Base-by-base conservation (phyloP, 2,113 vertebrate genomes). In the Crotophaga sulcirostris region DNA sequence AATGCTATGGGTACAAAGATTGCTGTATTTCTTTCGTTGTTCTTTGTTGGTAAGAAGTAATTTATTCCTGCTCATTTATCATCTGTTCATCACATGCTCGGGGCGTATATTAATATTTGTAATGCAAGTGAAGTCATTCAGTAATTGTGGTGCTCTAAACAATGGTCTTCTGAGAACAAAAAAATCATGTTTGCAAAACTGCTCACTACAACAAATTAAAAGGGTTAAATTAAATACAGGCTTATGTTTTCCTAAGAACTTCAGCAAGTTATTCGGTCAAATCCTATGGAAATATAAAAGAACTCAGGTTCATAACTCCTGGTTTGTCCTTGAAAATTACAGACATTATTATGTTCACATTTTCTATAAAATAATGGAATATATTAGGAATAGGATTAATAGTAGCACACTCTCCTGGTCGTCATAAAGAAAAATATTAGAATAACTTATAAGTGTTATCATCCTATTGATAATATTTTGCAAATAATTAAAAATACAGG, bases 41-140 rank as follows among this genome's bases (percentile, higher is more conserved):
- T 93, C 55, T 95, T 77, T 54, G 82, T 17, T 96, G 83, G 49
- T 62, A 95, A 84, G 64, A 84, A 82, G 52, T 84, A 87, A 90
- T 62, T 40, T 72, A 40, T 44, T 89, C 34, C 63, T 87, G 29
- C 40, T 84, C 33, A 67, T 89, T 85, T 67, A 94, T 92, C 77
- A 91, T 76, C 42, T 76, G 33, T 38, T 92, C 76, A 88, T 93
- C 72, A 77, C 66, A 69, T 85, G 58, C 26, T 67, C 58, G 11
- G 6, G 56, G 31, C 38, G 44, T n/a, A 80, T 26, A 84, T 92
- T 84, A 88, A 67, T 91, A 91, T 68, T 55, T 72, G 25, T 44
- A 89, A 70, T 45, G 58, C 31, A 84, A 24, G 16, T 82, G n/a
- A 89, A 91, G 58, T 93, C 78, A 92, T 62, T 76, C 87, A 89